Evolutionary conservation across 2,113 vertebrate genomes (phyloP).

Genomic region (Hemicordylus capensis): DNA sequence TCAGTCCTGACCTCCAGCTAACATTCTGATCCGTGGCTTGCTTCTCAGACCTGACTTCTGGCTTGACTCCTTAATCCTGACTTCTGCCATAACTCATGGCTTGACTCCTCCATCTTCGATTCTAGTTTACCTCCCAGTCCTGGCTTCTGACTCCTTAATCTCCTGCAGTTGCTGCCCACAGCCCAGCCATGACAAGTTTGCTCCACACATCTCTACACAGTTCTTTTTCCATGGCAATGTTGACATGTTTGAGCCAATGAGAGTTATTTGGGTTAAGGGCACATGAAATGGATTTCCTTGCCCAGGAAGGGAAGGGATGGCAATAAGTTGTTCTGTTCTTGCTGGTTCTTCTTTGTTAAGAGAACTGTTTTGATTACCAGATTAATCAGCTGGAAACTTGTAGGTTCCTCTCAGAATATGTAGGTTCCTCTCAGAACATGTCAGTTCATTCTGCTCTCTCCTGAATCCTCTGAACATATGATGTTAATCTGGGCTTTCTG

Average conservation of each 20-base stretch:
- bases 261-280: neutral
- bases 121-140: too few species aligned
- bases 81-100: too few species aligned
- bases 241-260: neutral
- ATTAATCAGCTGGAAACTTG: neutral
- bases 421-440: neutral
- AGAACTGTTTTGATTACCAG: neutral
- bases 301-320: neutral
- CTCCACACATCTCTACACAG: too few species aligned
- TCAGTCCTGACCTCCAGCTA: too few species aligned
- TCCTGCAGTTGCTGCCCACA: too few species aligned
- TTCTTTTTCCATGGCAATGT: neutral
- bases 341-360: neutral
- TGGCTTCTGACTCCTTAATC: too few species aligned
- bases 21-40: too few species aligned
- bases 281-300: neutral
- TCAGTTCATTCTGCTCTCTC: neutral
- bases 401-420: neutral
- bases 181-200: too few species aligned
- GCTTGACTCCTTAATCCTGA: too few species aligned
- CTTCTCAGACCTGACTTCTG: too few species aligned
- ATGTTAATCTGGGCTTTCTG: slow-evolving; percentile 4
- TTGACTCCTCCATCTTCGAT: too few species aligned
- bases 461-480: neutral
- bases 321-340: neutral